Base-by-base conservation (phyloP, 2,888 invertebrate species). In the Coleophora flavipennella region DNA sequence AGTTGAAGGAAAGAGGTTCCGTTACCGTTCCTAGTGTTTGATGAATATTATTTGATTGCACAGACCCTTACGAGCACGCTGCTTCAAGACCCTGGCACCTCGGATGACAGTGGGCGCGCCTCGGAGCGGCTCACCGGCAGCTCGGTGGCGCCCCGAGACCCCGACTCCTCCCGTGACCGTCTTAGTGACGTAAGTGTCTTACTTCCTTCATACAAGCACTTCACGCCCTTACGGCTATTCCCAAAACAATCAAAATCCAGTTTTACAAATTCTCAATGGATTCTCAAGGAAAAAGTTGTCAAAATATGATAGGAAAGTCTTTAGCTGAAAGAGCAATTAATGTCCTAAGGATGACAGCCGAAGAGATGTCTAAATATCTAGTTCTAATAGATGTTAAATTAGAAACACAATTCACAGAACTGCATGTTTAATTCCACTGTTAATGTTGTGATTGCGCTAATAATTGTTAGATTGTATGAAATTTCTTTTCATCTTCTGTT, bases 21-120 rank as follows among this genome's bases (percentile, higher is more conserved):
- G 12, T 14, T 11, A 13, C 11, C 4, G 26, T 10, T 33, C 31
- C 37, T 28, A 39, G 39, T 41, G 39, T 42, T 35, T 49, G 46
- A 40, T 38, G 46, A 36, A 40, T 42, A 39, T n/a, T n/a, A n/a
- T 8, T 39, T 34, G 11, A 36, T 39, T 43, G 11, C 40, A 33
- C 84, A 92, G 91, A 90, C 89, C 83, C 88, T 91, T 78, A 89
- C 20, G 20, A 20, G 20, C 20, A 20, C 89, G 76, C 86, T 89
- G 80, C 87, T 88, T 74, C 89, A 89, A 76, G 92, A 92, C 87
- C 91, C 92, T 78, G 92, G 92, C 69, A 92, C 92, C 71, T 92
- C 92, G 76, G 92, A 92, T 86, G 92, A 92, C 84, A 92, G 92
- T 85, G 92, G 92, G 65, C 87, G 92, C 78, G 92, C 92, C 62